Percentiles rank a stretch among this genome's conserved stretches.
Conservation (phyloP, 2,113 vertebrate genomes). For the Dipodomys stephensi region DNA sequence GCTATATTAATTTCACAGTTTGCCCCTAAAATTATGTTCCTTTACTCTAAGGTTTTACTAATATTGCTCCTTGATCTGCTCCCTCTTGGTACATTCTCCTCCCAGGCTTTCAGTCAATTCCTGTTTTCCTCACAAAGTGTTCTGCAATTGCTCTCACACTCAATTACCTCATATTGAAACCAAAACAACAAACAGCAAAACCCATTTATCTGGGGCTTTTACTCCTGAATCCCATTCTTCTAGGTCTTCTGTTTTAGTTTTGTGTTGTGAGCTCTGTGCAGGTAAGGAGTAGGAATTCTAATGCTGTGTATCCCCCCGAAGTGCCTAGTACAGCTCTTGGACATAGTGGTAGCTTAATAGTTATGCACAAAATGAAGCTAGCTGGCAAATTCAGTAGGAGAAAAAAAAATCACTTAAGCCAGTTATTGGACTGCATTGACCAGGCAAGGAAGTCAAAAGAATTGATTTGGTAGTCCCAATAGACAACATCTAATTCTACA, state of each 20-base stretch:
- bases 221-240: background rate
- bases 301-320: background rate
- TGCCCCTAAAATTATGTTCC: background rate
- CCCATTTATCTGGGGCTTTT: background rate
- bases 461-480: slow-evolving; percentile 69
- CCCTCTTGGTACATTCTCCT: background rate
- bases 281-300: background rate
- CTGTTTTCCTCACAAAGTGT: background rate
- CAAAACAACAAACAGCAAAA: background rate
- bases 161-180: background rate
- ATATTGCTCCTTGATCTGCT: background rate
- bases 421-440: slow-evolving; percentile 72
- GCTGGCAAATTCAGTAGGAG: slow-evolving; percentile 57
- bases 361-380: slow-evolving; percentile 26
- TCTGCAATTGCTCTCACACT: background rate
- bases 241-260: background rate
- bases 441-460: slow-evolving; percentile 71
- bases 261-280: background rate
- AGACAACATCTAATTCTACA: slow-evolving; percentile 59
- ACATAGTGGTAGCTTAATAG: background rate
- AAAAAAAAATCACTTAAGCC: slow-evolving; percentile 62
- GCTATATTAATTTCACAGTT: background rate
- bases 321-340: background rate
- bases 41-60: background rate
- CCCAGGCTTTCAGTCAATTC: background rate